These are phyloP conservation scores for Actinia tenebrosa DNA, from an alignment of 64 coral and sea anemone species.

Conservation along the genomic window DNA sequence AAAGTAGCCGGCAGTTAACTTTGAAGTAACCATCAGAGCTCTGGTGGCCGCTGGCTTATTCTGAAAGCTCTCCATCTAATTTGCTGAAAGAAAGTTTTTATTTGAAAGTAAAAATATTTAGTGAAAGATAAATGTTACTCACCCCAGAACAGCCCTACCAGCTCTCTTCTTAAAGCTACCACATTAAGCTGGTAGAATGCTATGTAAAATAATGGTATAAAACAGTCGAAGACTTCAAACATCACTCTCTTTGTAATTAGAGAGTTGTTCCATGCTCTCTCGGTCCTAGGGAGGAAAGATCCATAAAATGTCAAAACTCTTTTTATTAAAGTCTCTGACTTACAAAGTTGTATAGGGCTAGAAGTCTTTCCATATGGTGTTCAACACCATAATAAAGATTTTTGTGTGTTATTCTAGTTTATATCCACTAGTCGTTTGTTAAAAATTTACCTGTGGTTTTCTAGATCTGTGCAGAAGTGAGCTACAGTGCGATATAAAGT, in stretches of 20 bases:
- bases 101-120: not conserved
- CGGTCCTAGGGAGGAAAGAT: conserved; percentile 45
- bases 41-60: no score
- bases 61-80: no score
- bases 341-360: no score
- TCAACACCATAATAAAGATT: no score
- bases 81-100: not conserved
- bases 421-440: conserved; percentile 55
- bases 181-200: conserved; percentile 98
- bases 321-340: not conserved
- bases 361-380: no score
- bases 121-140: not conserved
- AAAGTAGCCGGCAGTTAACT: no score
- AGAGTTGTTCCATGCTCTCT: conserved; percentile 91
- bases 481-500: conserved; percentile 91
- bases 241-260: conserved; percentile 90
- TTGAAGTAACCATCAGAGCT: no score
- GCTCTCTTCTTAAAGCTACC: conserved; percentile 81
- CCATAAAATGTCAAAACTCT: not conserved
- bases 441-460: conserved; percentile 97
- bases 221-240: conserved; percentile 98
- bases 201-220: conserved; percentile 95
- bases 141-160: conserved; percentile 98
- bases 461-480: conserved; percentile 81
- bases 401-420: no score